Conservation (phyloP, 2,797 vertebrate species). For the Atherinosoma microstoma region DNA sequence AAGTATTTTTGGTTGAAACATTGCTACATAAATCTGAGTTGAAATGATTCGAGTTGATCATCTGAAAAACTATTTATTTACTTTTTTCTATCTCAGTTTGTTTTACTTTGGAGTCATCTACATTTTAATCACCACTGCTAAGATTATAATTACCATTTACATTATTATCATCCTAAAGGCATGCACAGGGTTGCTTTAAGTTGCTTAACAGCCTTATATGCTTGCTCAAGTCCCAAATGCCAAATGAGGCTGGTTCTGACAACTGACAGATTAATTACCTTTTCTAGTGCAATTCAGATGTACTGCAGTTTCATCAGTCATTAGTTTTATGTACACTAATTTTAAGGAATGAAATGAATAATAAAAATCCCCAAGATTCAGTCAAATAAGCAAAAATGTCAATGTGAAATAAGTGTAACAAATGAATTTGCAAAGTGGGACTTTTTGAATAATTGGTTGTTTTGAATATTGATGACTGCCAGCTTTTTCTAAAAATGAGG, state of each 20-base stretch:
- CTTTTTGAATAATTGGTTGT: constrained; percentile 9
- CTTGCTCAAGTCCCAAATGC: constrained; percentile 26
- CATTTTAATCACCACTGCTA: constrained; percentile 77
- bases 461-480: constrained; percentile 11
- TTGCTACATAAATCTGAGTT: no score
- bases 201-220: neutral
- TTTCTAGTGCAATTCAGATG: constrained; percentile 43
- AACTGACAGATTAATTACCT: constrained; percentile 44
- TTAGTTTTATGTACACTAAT: constrained; percentile 49
- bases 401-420: constrained; percentile 28
- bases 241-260: constrained; percentile 45
- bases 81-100: constrained; percentile 63
- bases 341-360: constrained; percentile 23
- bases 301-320: constrained; percentile 37
- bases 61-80: constrained; percentile 63
- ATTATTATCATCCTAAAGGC: constrained; percentile 79
- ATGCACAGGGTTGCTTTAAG: constrained; percentile 43
- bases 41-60: neutral
- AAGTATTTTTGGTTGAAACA: no score
- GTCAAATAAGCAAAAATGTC: constrained; percentile 49
- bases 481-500: constrained; percentile 28
- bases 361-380: constrained; percentile 17
- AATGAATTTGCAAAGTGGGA: constrained; percentile 37
- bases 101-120: constrained; percentile 73
- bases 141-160: constrained; percentile 75